Percentiles rank a stretch among this genome's conserved stretches.
Conservation (phyloP, 2,888 invertebrate genomes). For the Podotricha telesiphe region DNA sequence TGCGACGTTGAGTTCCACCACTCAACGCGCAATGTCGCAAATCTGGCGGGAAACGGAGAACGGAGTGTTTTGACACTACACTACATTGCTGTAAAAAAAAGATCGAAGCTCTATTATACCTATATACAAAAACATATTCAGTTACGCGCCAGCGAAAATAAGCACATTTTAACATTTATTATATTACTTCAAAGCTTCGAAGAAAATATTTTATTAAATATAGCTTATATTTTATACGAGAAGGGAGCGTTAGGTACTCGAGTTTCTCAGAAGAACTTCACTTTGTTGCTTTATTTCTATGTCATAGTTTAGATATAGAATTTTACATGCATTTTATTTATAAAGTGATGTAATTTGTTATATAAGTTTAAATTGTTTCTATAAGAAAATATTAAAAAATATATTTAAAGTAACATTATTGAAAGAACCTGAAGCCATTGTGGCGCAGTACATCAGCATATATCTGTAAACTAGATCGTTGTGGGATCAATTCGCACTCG, state of each 20-base stretch:
- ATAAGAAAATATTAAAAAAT: background rate
- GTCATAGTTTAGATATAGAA: slow-evolving; percentile 19
- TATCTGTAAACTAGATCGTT: too few relatives aligned
- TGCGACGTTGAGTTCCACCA: too few relatives aligned
- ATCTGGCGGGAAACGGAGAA: too few relatives aligned
- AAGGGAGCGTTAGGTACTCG: slow-evolving; percentile 21
- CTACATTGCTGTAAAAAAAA: too few relatives aligned
- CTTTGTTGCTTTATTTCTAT: slow-evolving; percentile 14
- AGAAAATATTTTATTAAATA: slow-evolving; percentile 17
- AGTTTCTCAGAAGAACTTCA: slow-evolving; percentile 23
- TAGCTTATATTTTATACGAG: slow-evolving; percentile 17
- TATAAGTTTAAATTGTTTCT: background rate
- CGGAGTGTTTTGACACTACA: too few relatives aligned
- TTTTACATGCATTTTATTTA: slow-evolving; percentile 9
- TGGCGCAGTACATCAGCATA: too few relatives aligned
- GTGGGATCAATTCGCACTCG: too few relatives aligned
- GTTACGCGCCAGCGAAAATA: background rate
- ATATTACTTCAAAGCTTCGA: background rate
- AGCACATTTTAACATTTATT: background rate
- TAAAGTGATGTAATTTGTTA: background rate
- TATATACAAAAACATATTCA: background rate
- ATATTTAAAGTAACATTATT: background rate
- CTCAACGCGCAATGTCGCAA: too few relatives aligned
- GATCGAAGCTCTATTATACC: background rate
- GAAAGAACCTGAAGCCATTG: too few relatives aligned